Conservation (phyloP, 2,888 invertebrate species). For the Papilio protenor region DNA sequence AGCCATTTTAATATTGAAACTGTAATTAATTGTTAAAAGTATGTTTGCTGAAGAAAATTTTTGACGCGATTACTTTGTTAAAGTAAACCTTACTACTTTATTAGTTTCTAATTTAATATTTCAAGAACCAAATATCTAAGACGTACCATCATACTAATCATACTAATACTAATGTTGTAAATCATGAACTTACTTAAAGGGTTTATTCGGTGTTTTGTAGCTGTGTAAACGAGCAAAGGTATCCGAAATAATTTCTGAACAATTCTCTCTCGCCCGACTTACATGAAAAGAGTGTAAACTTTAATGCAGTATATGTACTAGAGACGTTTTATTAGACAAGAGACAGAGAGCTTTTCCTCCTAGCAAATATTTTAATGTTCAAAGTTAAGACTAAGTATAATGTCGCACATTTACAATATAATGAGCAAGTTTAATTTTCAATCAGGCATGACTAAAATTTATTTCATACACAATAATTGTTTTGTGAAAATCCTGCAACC, state of each 20-base stretch:
- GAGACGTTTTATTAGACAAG: neutral
- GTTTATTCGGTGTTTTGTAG: neutral
- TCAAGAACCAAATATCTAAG: neutral
- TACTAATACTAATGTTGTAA: neutral
- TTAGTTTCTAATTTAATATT: neutral
- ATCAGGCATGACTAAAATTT: neutral
- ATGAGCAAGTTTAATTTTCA: neutral
- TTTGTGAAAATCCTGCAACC: neutral
- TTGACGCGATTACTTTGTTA: neutral
- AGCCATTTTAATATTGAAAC: neutral
- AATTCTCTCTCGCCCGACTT: neutral
- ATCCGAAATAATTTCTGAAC: slow-evolving; percentile 3
- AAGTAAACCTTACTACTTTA: neutral
- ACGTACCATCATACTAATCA: too few species aligned
- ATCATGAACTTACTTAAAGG: neutral
- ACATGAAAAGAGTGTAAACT: slow-evolving; percentile 16
- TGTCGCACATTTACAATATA: neutral
- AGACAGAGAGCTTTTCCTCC: slow-evolving; percentile 1
- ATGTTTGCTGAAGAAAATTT: neutral
- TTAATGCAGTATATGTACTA: neutral
- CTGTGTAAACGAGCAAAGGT: neutral
- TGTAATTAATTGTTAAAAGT: neutral
- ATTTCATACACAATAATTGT: neutral
- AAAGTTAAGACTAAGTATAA: neutral
- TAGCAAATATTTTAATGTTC: neutral